Evolutionary conservation across 2,797 vertebrate species (phyloP).

Genomic region (Fundulus diaphanus): DNA sequence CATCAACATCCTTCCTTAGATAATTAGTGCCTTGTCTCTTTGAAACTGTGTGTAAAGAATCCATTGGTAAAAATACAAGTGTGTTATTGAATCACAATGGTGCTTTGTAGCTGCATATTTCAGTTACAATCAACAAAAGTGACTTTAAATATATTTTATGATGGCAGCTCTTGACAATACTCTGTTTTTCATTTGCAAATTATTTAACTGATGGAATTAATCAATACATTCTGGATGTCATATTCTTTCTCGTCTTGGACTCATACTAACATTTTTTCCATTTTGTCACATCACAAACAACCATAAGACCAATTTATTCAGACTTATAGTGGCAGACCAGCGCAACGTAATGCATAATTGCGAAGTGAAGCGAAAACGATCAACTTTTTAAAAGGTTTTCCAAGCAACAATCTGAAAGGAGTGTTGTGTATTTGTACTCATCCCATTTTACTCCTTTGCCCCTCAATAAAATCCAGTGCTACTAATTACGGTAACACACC

Average conservation of each 20-base stretch:
- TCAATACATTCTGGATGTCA: neutral
- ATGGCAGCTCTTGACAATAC: neutral
- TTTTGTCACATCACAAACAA: neutral
- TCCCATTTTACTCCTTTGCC: neutral
- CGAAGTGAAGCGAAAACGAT: neutral
- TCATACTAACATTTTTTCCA: neutral
- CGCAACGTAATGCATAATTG: neutral
- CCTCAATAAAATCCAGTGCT: neutral
- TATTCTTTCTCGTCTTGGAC: neutral
- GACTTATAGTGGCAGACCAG: neutral
- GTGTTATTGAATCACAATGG: neutral
- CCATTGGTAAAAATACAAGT: neutral
- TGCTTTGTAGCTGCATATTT: neutral
- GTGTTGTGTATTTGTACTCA: neutral
- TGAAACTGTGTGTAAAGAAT: neutral
- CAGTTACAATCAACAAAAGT: neutral
- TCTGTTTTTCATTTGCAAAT: neutral
- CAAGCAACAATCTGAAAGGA: neutral
- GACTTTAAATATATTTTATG: neutral
- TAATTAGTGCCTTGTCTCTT: constrained; percentile 1
- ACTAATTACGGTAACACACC: neutral
- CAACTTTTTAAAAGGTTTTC: neutral
- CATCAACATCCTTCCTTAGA: constrained; percentile 4
- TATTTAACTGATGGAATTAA: neutral
- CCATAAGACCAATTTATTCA: neutral